These are phyloP conservation scores for Axis porcinus DNA, from an alignment of 2,113 vertebrate species.

Conservation along the genomic window DNA sequence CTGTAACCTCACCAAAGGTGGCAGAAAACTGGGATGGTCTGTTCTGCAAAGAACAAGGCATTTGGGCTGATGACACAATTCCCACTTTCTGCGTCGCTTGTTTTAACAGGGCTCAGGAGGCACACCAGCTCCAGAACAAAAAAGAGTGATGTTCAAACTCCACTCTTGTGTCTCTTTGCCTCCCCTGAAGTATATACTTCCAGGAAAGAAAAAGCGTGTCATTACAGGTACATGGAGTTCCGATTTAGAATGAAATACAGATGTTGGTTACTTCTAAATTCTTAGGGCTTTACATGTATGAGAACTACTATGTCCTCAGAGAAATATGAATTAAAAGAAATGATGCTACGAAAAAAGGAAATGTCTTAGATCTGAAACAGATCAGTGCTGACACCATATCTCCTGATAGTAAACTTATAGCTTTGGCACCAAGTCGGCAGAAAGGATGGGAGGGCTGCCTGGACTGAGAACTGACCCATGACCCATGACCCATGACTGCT, in stretches of 20 bases:
- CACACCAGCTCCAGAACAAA: neutral
- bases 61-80: neutral
- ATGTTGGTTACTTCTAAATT: neutral
- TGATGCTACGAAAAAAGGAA: neutral
- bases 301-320: neutral
- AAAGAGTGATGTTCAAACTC: neutral
- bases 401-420: neutral
- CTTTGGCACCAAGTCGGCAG: neutral
- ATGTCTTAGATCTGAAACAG: neutral
- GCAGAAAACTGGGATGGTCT: neutral
- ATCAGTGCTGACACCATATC: neutral
- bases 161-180: neutral
- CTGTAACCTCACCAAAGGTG: neutral
- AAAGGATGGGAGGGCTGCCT: rapidly evolving
- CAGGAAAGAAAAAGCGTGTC: neutral
- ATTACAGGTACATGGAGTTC: neutral
- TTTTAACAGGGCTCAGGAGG: neutral
- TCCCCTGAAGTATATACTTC: neutral
- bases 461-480: neutral
- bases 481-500: neutral
- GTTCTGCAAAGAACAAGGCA: neutral
- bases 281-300: neutral
- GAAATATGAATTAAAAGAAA: conserved; percentile 28
- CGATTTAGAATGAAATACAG: neutral
- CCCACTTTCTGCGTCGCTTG: neutral